A percentile compares a stretch with the other conserved stretches of the same genome.
Conservation (phyloP, 2,888 invertebrate species). For the Sycophila texana region DNA sequence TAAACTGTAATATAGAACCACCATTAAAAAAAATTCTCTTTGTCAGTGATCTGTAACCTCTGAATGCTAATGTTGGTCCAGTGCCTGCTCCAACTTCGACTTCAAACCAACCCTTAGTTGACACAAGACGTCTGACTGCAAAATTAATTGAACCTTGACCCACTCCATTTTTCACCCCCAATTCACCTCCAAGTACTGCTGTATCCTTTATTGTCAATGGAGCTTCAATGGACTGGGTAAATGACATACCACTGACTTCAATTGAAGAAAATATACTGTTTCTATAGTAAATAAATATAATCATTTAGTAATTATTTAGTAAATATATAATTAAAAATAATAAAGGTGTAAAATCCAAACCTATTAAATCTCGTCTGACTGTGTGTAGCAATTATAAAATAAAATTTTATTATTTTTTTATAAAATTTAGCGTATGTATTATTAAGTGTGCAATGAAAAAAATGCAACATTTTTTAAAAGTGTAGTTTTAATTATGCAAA, state of each 20-base stretch:
- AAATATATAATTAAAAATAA: background rate
- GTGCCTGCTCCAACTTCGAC: conserved; percentile 90
- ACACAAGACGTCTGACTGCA: conserved; percentile 86
- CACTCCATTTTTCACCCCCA: conserved; percentile 92
- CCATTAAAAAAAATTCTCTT: conserved; percentile 87
- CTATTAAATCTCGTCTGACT: conserved; percentile 40
- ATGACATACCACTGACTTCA: conserved; percentile 95
- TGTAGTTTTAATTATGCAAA: background rate
- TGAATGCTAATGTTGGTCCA: conserved; percentile 87
- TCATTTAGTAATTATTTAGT: background rate
- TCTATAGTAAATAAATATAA: conserved; percentile 63
- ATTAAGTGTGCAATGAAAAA: background rate
- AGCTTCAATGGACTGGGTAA: conserved; percentile 94
- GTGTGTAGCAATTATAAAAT: conserved; percentile 33
- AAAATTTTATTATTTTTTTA: conserved; percentile 4
- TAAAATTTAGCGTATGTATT: conserved; percentile 4
- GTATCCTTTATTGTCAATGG: conserved; percentile 92
- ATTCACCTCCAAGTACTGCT: conserved; percentile 87
- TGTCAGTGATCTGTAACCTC: conserved; percentile 86
- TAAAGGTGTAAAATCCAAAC: conserved; percentile 29
- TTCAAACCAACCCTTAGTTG: conserved; percentile 92
- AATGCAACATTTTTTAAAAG: background rate
- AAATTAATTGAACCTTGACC: conserved; percentile 87
- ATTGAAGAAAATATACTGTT: conserved; percentile 82
- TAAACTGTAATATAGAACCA: conserved; percentile 86